Conservation (phyloP, 2,113 vertebrate genomes). For the human region DNA sequence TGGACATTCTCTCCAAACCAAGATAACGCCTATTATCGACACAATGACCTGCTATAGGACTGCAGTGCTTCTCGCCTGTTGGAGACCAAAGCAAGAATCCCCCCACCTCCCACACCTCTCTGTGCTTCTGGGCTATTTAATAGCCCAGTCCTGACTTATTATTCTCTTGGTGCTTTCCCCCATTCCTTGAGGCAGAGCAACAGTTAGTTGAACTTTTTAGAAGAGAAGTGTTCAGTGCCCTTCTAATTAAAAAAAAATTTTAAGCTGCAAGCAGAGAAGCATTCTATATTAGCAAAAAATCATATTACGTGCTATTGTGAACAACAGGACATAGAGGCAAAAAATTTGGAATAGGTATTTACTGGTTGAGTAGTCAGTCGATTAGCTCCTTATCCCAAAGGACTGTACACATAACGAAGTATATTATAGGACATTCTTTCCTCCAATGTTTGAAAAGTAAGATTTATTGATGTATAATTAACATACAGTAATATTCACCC, state of each 20-base stretch:
- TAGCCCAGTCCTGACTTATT: background rate
- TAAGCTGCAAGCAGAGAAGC: background rate
- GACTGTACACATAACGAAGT: background rate
- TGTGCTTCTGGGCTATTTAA: background rate
- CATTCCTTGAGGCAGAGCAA: background rate
- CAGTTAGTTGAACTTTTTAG: background rate
- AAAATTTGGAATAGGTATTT: background rate
- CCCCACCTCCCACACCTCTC: background rate
- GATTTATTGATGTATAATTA: background rate
- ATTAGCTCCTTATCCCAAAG: background rate
- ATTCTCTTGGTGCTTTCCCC: background rate
- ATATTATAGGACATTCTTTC: background rate
- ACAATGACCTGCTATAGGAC: background rate
- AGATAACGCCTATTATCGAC: background rate
- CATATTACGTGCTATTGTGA: background rate
- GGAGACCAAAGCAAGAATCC: background rate
- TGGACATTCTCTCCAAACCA: constrained; percentile 37
- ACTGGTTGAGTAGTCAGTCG: background rate
- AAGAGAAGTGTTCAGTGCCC: background rate
- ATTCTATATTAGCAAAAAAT: background rate
- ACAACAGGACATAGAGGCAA: background rate
- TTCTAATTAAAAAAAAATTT: background rate
- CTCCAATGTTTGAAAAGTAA: background rate
- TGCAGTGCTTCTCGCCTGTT: background rate
- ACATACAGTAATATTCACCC: background rate